Evolutionary conservation across 2,888 invertebrate species (phyloP).

Genomic region (Beris morrisii): DNA sequence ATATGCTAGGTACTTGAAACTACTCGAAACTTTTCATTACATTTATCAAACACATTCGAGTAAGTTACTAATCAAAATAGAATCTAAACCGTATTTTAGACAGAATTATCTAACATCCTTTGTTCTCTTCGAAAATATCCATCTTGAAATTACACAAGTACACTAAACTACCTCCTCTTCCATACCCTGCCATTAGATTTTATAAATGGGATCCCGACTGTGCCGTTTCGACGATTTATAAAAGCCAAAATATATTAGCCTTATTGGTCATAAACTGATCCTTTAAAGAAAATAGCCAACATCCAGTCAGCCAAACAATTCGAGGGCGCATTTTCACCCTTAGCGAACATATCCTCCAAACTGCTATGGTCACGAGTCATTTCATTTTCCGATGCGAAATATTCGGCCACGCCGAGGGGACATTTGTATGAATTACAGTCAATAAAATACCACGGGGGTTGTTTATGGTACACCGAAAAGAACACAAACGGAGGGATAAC

Average conservation of each 20-base stretch:
- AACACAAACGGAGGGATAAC: constrained; percentile 36
- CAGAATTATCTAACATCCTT: too few relatives aligned
- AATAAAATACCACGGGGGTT: constrained; percentile 40
- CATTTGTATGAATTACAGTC: constrained; percentile 40
- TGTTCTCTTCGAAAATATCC: too few relatives aligned
- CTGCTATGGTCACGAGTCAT: constrained; percentile 30
- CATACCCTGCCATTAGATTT: constrained; percentile 29
- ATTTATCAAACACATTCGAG: too few relatives aligned
- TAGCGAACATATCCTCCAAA: neutral
- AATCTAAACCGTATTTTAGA: too few relatives aligned
- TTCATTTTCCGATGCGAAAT: constrained; percentile 36
- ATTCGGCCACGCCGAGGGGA: constrained; percentile 33
- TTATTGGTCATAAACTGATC: constrained; percentile 38
- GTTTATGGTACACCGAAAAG: constrained; percentile 40
- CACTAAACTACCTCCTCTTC: neutral
- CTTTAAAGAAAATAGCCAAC: constrained; percentile 37
- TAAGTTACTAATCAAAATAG: too few relatives aligned
- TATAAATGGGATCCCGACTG: constrained; percentile 33
- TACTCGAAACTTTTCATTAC: too few relatives aligned
- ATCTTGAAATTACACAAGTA: too few relatives aligned
- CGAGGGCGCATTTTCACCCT: constrained; percentile 13
- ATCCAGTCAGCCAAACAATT: constrained; percentile 25
- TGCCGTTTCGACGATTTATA: constrained; percentile 38
- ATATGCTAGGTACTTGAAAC: too few relatives aligned
- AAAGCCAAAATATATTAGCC: constrained; percentile 38